Base-by-base conservation (phyloP, 2,113 vertebrate species). In the Lasiurus borealis region DNA sequence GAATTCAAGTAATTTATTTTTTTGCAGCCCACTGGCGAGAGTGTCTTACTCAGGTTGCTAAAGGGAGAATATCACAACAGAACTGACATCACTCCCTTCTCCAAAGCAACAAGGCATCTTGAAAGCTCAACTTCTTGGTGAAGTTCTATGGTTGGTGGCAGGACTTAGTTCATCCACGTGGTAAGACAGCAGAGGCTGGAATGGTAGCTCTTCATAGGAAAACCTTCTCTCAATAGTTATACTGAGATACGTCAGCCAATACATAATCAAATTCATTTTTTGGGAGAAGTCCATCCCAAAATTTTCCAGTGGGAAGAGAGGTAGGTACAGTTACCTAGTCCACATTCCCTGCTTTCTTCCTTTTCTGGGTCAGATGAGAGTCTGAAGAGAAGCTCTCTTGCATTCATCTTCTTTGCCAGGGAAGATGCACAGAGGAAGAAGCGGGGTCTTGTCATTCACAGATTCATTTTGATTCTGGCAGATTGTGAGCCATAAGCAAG, bases 101-200 rank as follows among this genome's bases (percentile, higher is more conserved):
- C 92, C 69, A 97, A 95, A 97, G 96, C 95, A 97, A 97, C 97
- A 97, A 97, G 97, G 97, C 97, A 97, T 96, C 97, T 96, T 92
- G 95, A 97, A 96, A 97, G 73, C 77, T 92, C 91, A 96, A 80
- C 81, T 91, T 97, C 90, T 80, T 87, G 48, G 95, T 93, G 76
- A 96, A 96, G 95, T 93, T 95, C 80, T 90, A 57, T 59, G 44
- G 87, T 83, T 90, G 76, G 85, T 90, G 83, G 90, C 88, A 95
- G 90, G 90, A 85, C 66, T 94, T 40, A 68, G 48, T 95, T 90
- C 50, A 96, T 88, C 88, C 90, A 76, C n/a, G 18, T 85, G 90
- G 90, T 92, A 89, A 96, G 84, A 96, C 0, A 96, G 94, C 85
- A 71, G 73, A 73, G 68, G 91, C 81, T 83, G 66, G 68, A 77